phyloP scores from a whole-genome alignment of 2,888 invertebrate species.

The Willowsia nigromaculata region DNA sequence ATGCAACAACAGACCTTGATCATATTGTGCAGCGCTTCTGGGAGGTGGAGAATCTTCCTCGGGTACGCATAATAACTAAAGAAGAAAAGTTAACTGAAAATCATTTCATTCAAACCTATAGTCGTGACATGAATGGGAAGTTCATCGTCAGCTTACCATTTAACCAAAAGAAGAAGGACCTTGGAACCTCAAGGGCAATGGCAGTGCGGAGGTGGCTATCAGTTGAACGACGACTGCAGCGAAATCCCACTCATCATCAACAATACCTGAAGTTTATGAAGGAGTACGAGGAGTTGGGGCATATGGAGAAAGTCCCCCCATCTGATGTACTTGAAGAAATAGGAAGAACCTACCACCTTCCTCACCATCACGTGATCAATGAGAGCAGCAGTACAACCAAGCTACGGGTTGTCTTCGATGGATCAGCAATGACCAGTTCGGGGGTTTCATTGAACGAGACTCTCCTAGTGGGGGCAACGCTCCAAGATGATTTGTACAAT shows the following conservation, averaged over 20 bases:
- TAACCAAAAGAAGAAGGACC: neutral
- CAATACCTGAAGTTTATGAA: conserved; percentile 75
- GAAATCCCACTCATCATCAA: conserved; percentile 55
- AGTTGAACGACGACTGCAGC: conserved; percentile 33
- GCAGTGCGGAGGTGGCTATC: conserved; percentile 13
- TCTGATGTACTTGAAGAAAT: neutral
- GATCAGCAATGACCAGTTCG: conserved; percentile 19
- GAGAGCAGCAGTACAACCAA: conserved; percentile 63
- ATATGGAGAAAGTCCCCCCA: conserved; percentile 72
- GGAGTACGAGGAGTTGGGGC: conserved; percentile 75
- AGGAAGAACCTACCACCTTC: conserved; percentile 37
- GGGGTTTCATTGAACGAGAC: conserved; percentile 79
- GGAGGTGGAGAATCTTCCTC: conserved; percentile 50
- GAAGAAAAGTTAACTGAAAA: conserved; percentile 40
- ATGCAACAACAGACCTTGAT: neutral
- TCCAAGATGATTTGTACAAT: conserved; percentile 79
- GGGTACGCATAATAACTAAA: neutral
- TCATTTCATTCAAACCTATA: neutral
- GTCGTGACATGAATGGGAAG: neutral
- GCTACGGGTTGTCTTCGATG: conserved; percentile 74
- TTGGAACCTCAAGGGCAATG: conserved; percentile 2
- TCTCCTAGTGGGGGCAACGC: conserved; percentile 79
- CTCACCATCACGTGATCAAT: conserved; percentile 71
- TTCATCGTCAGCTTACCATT: conserved; percentile 40
- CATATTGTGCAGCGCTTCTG: conserved; percentile 17